Evolutionary conservation across 2,113 vertebrate species (phyloP).

Genomic region (Camarhynchus parvulus): DNA sequence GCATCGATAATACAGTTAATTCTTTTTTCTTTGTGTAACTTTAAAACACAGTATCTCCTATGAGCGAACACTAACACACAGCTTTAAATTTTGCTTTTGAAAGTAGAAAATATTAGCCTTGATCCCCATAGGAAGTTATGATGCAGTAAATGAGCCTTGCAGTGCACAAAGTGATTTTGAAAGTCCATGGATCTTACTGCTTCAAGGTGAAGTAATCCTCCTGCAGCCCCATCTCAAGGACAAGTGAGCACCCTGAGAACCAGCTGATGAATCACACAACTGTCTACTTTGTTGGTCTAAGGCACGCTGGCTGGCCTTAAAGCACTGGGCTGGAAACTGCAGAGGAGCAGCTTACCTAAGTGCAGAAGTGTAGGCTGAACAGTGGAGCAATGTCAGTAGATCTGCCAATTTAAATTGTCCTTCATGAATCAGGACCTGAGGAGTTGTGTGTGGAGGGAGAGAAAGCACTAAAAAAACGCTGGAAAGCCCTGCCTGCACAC

Average conservation of each 20-base stretch:
- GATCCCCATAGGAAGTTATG: not conserved
- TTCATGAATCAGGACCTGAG: not conserved
- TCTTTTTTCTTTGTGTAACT: not conserved
- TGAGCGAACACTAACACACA: not conserved
- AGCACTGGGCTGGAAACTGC: not conserved
- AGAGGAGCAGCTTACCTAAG: not conserved
- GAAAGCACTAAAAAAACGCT: fast-evolving
- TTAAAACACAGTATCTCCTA: not conserved
- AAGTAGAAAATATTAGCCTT: not conserved
- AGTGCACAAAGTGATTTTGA: not conserved
- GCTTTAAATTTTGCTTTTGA: not conserved
- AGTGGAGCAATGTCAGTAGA: not conserved
- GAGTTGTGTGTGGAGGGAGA: not conserved
- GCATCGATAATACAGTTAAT: not conserved
- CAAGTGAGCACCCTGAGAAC: not conserved
- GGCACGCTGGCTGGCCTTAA: not conserved
- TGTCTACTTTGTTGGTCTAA: not conserved
- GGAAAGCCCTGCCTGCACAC: not conserved
- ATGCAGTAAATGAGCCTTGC: not conserved
- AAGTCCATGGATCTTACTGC: not conserved
- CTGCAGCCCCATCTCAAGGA: not conserved
- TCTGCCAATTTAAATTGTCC: not conserved
- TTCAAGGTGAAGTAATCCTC: not conserved
- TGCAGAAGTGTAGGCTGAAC: not conserved
- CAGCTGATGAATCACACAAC: not conserved